These are phyloP conservation scores for Ciconia boyciana DNA, from an alignment of 2,113 vertebrate genomes.

Conservation along the genomic window DNA sequence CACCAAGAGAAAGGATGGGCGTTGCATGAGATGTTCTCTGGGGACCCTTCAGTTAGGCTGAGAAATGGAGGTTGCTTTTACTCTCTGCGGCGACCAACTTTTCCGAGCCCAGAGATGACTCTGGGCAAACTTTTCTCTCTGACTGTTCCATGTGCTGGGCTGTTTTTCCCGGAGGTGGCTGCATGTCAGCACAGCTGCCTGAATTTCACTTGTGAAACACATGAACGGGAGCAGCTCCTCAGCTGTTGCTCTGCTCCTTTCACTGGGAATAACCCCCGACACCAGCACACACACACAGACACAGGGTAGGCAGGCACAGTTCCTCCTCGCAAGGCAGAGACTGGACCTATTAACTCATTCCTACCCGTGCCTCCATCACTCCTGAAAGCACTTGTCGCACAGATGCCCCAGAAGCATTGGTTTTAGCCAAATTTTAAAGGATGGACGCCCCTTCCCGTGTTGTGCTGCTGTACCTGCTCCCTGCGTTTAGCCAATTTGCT, in stretches of 20 bases:
- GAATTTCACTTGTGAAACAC: neutral
- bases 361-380: neutral
- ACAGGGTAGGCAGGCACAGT: neutral
- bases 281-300: neutral
- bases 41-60: neutral
- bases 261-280: neutral
- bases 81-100: neutral
- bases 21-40: neutral
- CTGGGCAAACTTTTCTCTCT: neutral
- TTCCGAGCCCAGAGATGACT: neutral
- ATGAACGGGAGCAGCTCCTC: neutral
- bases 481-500: neutral
- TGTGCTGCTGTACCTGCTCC: neutral
- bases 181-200: neutral
- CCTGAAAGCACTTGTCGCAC: neutral
- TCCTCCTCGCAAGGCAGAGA: neutral
- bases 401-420: too few relatives aligned
- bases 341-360: neutral
- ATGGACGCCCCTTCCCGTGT: rapidly evolving
- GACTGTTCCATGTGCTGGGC: neutral
- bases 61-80: neutral
- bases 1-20: neutral
- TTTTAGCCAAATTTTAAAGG: neutral
- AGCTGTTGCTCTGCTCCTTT: neutral
- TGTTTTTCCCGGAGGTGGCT: neutral